These are phyloP conservation scores for Phytoseiulus persimilis DNA, from an alignment of 2,888 invertebrate species.

Conservation along the genomic window DNA sequence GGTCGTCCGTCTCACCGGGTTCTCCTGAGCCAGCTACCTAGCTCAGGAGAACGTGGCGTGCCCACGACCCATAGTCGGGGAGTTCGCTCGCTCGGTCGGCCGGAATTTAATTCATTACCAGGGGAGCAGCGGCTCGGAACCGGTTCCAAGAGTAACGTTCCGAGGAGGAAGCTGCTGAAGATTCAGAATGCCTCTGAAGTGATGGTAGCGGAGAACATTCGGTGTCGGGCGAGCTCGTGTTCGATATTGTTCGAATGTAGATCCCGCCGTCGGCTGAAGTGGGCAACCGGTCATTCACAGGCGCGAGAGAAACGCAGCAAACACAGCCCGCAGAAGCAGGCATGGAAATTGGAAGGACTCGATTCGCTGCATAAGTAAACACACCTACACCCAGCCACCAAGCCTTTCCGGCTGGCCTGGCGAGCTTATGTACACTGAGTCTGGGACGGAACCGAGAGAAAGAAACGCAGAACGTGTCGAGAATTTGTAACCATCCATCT, in stretches of 20 bases:
- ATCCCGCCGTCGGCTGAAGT: background rate
- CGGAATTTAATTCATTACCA: background rate
- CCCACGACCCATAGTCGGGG: background rate
- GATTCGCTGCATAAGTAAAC: slow-evolving; percentile 5
- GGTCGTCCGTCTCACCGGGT: too few relatives aligned
- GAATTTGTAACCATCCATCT: background rate
- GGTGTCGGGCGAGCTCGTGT: background rate
- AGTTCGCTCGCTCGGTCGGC: background rate
- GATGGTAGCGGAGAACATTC: background rate
- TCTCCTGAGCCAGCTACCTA: too few relatives aligned
- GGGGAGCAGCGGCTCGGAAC: background rate
- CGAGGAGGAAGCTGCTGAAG: background rate
- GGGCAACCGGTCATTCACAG: background rate
- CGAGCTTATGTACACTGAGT: background rate
- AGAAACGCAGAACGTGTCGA: background rate
- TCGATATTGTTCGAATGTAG: background rate
- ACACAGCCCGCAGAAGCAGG: background rate
- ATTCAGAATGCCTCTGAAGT: background rate
- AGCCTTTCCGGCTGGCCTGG: background rate
- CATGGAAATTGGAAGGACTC: background rate
- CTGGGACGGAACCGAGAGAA: background rate
- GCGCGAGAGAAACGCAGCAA: background rate
- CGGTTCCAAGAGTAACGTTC: background rate
- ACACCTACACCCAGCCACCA: background rate
- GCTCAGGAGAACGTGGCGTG: background rate